These are phyloP conservation scores for Taphrorychus bicolor DNA, from an alignment of 2,888 invertebrate genomes.

Conservation along the genomic window DNA sequence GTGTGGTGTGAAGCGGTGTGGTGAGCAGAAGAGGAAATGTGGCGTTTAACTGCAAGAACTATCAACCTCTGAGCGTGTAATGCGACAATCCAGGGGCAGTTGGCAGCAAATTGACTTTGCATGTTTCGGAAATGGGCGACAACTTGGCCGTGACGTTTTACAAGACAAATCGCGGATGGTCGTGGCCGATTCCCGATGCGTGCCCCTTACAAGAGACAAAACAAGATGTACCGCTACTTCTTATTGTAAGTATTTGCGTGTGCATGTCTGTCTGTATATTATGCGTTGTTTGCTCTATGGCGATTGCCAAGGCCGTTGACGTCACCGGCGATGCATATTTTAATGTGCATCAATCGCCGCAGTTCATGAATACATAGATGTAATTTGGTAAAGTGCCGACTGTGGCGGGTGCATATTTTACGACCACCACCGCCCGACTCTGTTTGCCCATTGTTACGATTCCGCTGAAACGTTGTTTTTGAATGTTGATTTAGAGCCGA, in stretches of 20 bases:
- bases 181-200: background rate
- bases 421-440: slow-evolving; percentile 1
- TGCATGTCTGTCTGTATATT: too few species aligned
- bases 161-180: slow-evolving; percentile 30
- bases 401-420: slow-evolving; percentile 37
- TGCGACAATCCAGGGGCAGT: background rate
- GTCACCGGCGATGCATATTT: too few species aligned
- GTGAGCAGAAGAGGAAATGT: too few species aligned
- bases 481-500: slow-evolving; percentile 5
- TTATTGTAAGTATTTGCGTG: too few species aligned
- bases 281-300: slow-evolving; percentile 30
- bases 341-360: background rate
- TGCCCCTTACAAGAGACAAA: slow-evolving; percentile 4
- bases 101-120: slow-evolving; percentile 41
- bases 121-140: slow-evolving; percentile 42
- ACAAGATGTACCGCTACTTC: slow-evolving; percentile 12
- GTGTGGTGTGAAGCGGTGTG: too few species aligned
- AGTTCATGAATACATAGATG: slow-evolving; percentile 53
- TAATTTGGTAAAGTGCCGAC: slow-evolving; percentile 52
- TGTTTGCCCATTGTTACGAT: slow-evolving; percentile 24
- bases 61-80: background rate
- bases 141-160: slow-evolving; percentile 36
- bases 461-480: slow-evolving; percentile 28
- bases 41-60: background rate
- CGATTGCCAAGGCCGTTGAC: slow-evolving; percentile 8